Evolutionary conservation across 2,113 vertebrate genomes (phyloP), one percentile per base, ranked within the genome.

Genomic region (Monopterus albus): DNA sequence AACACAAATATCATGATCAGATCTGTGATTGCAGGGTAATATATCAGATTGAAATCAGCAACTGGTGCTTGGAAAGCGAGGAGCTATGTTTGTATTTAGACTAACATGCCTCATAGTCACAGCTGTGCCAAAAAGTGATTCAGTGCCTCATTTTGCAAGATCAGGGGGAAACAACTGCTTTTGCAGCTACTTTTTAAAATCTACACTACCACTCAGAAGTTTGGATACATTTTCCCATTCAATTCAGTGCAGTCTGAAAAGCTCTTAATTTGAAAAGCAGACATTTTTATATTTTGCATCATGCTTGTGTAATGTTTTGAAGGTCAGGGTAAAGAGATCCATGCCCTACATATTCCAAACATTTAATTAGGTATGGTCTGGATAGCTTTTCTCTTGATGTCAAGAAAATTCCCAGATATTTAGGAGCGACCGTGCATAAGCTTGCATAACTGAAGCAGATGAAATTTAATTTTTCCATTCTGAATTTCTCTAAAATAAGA

Each of bases 331-430:
- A 72, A 68, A 46, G 2, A 45, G 46, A 31, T 38, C 23, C 40
- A 49, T 68, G 51, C 7, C 56, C 31, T 69, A 51, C 26, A 46
- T 81, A 26, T 56, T 49, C 21, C 35, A 55, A 53, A 81, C 38
- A 61, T 77, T 62, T 51, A 36, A 65, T 73, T 47, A 60, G 72
- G 58, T 71, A 39, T 47, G 47, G 38, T 31, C 63, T 39, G 60
- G 26, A 57, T 29, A 36, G 40, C 61, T 43, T 51, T 42, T 71
- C 72, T 76, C 49, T 42, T 33, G 66, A 49, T 60, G 26, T 74
- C 35, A 47, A 52, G 25, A 39, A 46, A 70, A 36, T n/a, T 60
- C n/a, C 63, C 26, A 62, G 39, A 77, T 62, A 56, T 70, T n/a
- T 20, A 59, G 39, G 18, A 38, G n/a, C n/a, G n/a, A n/a, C n/a